These are phyloP conservation scores for Mythimna loreyi DNA, from an alignment of 2,888 invertebrate genomes.

Conservation along the genomic window DNA sequence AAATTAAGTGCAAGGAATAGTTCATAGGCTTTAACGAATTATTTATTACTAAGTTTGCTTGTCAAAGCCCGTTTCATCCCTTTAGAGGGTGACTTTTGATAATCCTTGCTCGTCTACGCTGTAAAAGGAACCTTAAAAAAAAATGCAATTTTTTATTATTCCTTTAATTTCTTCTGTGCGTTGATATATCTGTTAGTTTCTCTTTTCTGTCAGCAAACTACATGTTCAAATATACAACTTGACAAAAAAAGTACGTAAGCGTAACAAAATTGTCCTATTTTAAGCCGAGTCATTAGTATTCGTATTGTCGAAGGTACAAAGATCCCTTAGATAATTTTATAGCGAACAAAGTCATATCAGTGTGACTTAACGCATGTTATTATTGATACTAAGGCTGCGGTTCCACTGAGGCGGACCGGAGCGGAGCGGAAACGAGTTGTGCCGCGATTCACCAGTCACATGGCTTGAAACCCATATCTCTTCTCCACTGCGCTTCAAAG, in stretches of 20 bases:
- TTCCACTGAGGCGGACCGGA: too few species aligned
- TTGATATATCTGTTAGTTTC: too few species aligned
- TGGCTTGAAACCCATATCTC: too few species aligned
- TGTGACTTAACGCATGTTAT: background rate
- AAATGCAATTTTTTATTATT: too few species aligned
- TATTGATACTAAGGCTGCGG: background rate
- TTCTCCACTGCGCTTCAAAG: too few species aligned
- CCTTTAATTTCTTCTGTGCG: too few species aligned
- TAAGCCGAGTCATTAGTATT: conserved; percentile 20
- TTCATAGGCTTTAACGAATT: background rate
- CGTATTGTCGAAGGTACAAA: conserved; percentile 8
- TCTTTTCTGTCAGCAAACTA: background rate
- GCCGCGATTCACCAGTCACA: too few species aligned
- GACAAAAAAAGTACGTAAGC: conserved; percentile 1
- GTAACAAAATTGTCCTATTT: background rate
- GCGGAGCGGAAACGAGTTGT: too few species aligned
- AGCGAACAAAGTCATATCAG: conserved; percentile 3
- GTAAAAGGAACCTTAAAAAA: too few species aligned
- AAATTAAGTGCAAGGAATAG: background rate
- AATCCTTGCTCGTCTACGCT: too few species aligned
- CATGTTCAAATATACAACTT: background rate
- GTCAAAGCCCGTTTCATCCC: too few species aligned
- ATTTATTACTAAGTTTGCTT: background rate
- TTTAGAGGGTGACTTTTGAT: too few species aligned
- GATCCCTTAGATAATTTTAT: conserved; percentile 14